Percentiles rank a stretch among this genome's conserved stretches.
phyloP scores from a whole-genome alignment of 2,888 invertebrate genomes.

The Leistus spinibarbis region DNA sequence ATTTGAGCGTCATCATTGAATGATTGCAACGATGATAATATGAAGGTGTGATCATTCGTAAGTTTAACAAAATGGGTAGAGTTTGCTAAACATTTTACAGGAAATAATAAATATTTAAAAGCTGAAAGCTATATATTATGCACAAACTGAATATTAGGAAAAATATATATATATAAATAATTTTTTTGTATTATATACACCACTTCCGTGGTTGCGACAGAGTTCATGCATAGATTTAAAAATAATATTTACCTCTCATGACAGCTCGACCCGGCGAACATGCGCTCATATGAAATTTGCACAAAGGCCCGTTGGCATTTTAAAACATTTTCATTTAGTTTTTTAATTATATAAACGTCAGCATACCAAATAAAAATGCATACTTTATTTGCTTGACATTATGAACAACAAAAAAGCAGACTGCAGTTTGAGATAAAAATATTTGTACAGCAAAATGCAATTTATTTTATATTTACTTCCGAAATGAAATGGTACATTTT shows the following conservation, averaged over 20 bases:
- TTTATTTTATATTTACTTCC: background rate
- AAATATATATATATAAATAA: no score
- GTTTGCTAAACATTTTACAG: no score
- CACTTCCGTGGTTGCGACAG: background rate
- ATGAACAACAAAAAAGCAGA: background rate
- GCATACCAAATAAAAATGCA: background rate
- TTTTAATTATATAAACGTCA: background rate
- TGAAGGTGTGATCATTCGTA: no score
- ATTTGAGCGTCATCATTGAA: no score
- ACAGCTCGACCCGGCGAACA: background rate
- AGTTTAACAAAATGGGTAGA: no score
- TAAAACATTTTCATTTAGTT: background rate
- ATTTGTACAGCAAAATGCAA: background rate
- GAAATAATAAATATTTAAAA: background rate
- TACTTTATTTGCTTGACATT: background rate
- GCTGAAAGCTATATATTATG: background rate
- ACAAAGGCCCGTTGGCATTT: background rate
- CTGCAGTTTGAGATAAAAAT: background rate
- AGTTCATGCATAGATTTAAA: background rate
- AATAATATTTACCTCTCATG: background rate
- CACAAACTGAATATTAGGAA: background rate
- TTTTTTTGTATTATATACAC: background rate
- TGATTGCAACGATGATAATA: no score
- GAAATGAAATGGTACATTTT: background rate
- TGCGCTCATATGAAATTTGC: background rate